Evolutionary conservation across 2,113 vertebrate genomes (phyloP).

Genomic region (Hippocampus abdominalis): DNA sequence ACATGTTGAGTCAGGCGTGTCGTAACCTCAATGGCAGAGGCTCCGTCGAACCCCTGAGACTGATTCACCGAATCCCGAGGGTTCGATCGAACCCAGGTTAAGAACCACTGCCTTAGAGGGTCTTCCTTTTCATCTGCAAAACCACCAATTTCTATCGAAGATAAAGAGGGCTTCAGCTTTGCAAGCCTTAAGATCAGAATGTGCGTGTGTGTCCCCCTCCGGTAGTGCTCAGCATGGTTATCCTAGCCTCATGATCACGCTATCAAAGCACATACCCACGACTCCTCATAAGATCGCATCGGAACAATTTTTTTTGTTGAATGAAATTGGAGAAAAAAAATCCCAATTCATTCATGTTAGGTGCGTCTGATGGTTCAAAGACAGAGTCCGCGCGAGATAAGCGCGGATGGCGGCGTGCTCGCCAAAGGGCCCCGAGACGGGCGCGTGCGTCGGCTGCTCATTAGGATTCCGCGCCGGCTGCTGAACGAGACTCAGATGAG

Average conservation of each 20-base stretch:
- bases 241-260: conserved; percentile 35
- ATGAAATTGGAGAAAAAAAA: conserved; percentile 8
- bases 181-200: conserved; percentile 26
- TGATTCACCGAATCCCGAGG: no score
- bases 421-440: conserved; percentile 14
- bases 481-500: conserved; percentile 43
- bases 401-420: conserved; percentile 4
- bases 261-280: conserved; percentile 40
- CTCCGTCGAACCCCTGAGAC: no score
- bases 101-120: no score
- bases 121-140: background rate
- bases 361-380: conserved; percentile 8
- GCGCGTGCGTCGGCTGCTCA: conserved; percentile 34
- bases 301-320: conserved; percentile 12
- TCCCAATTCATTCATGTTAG: conserved; percentile 6
- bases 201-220: conserved; percentile 31
- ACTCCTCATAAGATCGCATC: conserved; percentile 3
- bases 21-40: no score
- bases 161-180: conserved; percentile 21
- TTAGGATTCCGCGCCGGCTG: conserved; percentile 48
- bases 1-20: no score
- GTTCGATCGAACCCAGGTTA: no score
- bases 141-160: conserved; percentile 9
- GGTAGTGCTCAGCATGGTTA: conserved; percentile 30
- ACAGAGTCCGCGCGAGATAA: conserved; percentile 12